Evolutionary conservation across 2,888 invertebrate genomes (phyloP), one percentile per base, ranked within the genome.

Genomic region (Leucozona laternaria): DNA sequence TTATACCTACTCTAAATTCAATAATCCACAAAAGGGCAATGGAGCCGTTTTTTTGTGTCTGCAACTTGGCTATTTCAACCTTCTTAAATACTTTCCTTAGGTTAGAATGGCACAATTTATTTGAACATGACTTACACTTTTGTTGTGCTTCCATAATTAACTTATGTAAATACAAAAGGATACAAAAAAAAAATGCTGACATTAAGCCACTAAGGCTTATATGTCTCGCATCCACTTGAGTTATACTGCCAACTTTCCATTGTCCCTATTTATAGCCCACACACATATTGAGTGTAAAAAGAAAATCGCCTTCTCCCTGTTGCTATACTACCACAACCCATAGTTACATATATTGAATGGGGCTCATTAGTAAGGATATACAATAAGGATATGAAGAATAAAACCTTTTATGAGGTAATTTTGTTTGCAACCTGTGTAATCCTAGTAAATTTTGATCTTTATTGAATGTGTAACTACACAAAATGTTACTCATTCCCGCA

Each of bases 321-420:
- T 50, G 22, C 50, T 28, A 13, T 28, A 17, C 25, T 11, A 15
- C 10, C 62, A 45, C 45, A 64, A 45, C 6, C 64, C 31, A 13
- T 20, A 17, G 31, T 45, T 45, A 31, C 8, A 64, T 45, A 31
- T 31, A 64, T 45, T 64, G 64, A 20, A 68, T 68, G 66, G 66
- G 37, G 34, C 66, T 68, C 66, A 68, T 68, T 68, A 68, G 34
- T 22, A 50, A 50, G 66, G 66, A 68, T 50, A 68, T 50, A 68
- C 66, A 48, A 68, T 50, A 50, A 31, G 50, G 37, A 68, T 68
- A 68, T 50, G 34, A n/a, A 25, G 64, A 45, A 50, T 48, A 50
- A 50, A 68, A 68, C 10, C 50, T 68, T 48, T 68, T 68, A 68
- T 50, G 20, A 50, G 34, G 66, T 37, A 34, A 48, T 68, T 66